Base-by-base conservation (phyloP, 2,797 vertebrate species). In the Lagorchestes hirsutus region DNA sequence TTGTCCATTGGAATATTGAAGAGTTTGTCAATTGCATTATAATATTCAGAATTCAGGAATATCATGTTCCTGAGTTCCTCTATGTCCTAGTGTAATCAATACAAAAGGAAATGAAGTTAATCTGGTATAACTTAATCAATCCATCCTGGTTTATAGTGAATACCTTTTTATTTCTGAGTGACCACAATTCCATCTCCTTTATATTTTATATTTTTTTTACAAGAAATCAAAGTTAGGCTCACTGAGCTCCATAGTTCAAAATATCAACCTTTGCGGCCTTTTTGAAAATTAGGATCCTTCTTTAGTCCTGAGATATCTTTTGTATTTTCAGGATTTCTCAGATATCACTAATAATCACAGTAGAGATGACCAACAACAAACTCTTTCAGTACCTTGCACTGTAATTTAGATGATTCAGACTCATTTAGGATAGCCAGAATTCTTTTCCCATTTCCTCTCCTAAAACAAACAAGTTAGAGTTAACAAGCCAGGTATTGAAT, bases 401-500 rank as follows among this genome's bases (percentile, higher is more conserved):
- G 6, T 46, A 40, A 82, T 46, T 46, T 46, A 46, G 18, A 24
- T 46, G 67, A 82, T 40, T 6, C 29, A 40, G 46, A 24, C 18
- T 46, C 34, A 67, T 40, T 82, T 82, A 22, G n/a, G 18, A 46
- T 8, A 40, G 18, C 18, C 4, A 46, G 11, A 82, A 82, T 82
- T 82, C 6, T 10, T 74, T 74, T 24, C 18, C 2, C 18, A 24
- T 46, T 82, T 24, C 67, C 12, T 46, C 67, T 0, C 59, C 91
- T 93, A 92, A 95, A 93, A 95, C 91, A 95, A 92, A 67, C 55
- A 93, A 57, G 54, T 27, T 40, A 92, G 54, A 55, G 1, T 91
- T 92, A 6, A 74, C 62, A 92, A 95, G 58, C 1, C 90, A 87
- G 93, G 34, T 94, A 93, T 95, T 94, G 87, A 93, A 54, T 94